A percentile compares a stretch with the other conserved stretches of the same genome.
Conservation (phyloP, 2,113 vertebrate genomes). For the Pogonocichla stellata region DNA sequence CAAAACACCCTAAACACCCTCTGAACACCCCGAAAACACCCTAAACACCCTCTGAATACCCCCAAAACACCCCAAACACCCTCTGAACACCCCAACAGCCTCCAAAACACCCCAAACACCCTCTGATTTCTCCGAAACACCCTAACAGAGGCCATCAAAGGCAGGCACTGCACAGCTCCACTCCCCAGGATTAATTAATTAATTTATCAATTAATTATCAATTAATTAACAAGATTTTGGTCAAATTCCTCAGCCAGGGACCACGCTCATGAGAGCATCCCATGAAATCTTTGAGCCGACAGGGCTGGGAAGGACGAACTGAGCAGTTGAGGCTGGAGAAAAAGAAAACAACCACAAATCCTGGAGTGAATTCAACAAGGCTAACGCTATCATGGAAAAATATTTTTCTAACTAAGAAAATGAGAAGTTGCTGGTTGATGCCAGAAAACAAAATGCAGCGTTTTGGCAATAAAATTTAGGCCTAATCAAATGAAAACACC, state of each 20-base stretch:
- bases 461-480: conserved; percentile 1
- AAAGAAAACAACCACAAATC: background rate
- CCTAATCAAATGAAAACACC: background rate
- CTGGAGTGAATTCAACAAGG: background rate
- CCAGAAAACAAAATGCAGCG: conserved; percentile 35
- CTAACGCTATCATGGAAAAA: background rate
- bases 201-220: too few relatives aligned
- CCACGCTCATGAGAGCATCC: background rate
- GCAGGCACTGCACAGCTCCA: background rate
- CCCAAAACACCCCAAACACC: accelerated
- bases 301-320: background rate
- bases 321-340: background rate
- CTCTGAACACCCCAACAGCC: too few relatives aligned
- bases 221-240: background rate
- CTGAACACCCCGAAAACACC: too few relatives aligned
- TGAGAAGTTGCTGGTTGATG: background rate
- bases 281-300: background rate
- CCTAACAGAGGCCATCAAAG: too few relatives aligned
- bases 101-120: background rate
- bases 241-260: background rate
- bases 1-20: background rate
- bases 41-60: too few relatives aligned
- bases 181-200: background rate
- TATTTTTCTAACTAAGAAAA: conserved; percentile 63
- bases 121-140: accelerated